These are phyloP conservation scores for Saturnia pavonia DNA, from an alignment of 2,888 invertebrate species.

Conservation along the genomic window DNA sequence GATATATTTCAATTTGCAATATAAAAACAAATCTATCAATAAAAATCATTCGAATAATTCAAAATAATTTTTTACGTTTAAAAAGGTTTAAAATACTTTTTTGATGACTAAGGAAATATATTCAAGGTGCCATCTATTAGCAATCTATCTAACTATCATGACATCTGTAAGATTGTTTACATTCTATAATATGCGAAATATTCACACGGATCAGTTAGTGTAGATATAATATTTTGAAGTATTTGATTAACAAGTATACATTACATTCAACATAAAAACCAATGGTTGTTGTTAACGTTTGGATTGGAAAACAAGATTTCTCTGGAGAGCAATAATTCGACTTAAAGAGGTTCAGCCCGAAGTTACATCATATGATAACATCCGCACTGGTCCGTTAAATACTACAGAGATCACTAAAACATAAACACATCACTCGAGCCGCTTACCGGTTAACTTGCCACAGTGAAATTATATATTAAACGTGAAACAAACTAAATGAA, in stretches of 20 bases:
- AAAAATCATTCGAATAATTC: too few species aligned
- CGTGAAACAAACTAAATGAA: not conserved
- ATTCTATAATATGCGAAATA: too few species aligned
- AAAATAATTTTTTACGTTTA: too few species aligned
- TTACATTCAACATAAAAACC: not conserved
- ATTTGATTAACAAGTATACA: not conserved
- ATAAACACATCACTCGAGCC: conserved; percentile 54
- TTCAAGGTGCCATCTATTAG: too few species aligned
- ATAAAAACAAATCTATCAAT: too few species aligned
- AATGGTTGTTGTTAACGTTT: not conserved
- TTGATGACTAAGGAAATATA: too few species aligned
- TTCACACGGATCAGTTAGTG: too few species aligned
- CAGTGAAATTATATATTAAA: conserved; percentile 6
- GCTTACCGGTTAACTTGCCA: conserved; percentile 12
- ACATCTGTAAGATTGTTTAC: too few species aligned
- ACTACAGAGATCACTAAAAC: conserved; percentile 41
- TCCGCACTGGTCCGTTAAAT: conserved; percentile 50
- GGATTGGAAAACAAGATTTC: not conserved
- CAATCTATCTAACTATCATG: too few species aligned
- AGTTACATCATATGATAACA: conserved; percentile 47
- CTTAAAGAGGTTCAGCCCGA: conserved; percentile 28
- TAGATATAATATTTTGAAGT: too few species aligned
- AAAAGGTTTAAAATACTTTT: too few species aligned
- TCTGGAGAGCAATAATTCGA: conserved; percentile 11
- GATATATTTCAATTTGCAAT: too few species aligned